These are phyloP conservation scores for Caenorhabditis latens DNA, from an alignment of 1,140 invertebrate genomes.

Conservation along the genomic window DNA sequence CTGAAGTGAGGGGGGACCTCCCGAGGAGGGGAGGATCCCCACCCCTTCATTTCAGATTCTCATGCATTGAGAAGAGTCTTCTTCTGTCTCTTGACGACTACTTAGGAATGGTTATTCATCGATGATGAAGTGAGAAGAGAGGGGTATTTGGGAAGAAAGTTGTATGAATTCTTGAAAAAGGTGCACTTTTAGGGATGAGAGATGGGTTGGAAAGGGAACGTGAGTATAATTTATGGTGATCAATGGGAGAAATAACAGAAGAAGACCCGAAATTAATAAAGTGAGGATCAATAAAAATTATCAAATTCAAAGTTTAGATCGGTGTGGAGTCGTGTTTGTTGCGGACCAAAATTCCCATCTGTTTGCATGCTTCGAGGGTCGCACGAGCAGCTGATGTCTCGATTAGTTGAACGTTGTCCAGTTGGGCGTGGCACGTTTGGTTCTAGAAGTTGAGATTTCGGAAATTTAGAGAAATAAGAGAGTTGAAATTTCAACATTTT, in stretches of 20 bases:
- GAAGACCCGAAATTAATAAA: too few species aligned
- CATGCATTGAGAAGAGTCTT: neutral
- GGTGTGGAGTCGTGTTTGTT: conserved; percentile 25
- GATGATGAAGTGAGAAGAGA: conserved; percentile 24
- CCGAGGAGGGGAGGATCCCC: neutral
- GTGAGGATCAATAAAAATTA: too few species aligned
- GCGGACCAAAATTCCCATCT: conserved; percentile 3
- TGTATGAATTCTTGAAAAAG: neutral
- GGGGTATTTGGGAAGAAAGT: neutral
- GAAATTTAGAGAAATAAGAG: neutral
- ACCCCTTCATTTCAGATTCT: neutral
- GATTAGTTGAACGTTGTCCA: conserved; percentile 10
- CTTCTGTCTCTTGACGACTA: conserved; percentile 12
- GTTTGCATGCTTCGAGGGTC: conserved; percentile 4
- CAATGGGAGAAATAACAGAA: too few species aligned
- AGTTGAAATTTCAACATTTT: too few species aligned
- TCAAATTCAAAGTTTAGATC: neutral
- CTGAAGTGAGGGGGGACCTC: neutral
- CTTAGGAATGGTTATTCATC: conserved; percentile 15
- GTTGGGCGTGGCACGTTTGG: conserved; percentile 32
- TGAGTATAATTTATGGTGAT: too few species aligned
- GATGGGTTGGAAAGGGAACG: too few species aligned
- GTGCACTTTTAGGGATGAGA: neutral
- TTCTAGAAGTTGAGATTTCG: neutral
- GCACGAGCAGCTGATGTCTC: conserved; percentile 17